Conservation (phyloP, 2,113 vertebrate species). For the human (Homo sapiens) region GRCh38 chr13:70568001-70568500, state of each 20-base stretch:
- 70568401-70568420: background rate
- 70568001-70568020: background rate
- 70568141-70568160: background rate
- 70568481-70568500: background rate
- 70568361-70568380: too few species aligned
- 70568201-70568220: background rate
- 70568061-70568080: background rate
- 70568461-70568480: background rate
- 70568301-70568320: background rate
- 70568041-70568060: background rate
- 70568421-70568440: too few species aligned
- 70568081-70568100: background rate
- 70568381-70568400: background rate
- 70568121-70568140: fast-evolving
- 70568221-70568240: background rate
- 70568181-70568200: background rate
- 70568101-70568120: background rate
- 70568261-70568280: background rate
- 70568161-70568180: background rate
- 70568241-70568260: background rate
- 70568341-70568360: background rate
- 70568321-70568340: background rate
- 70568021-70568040: background rate
- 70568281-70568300: background rate
- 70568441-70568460: background rate